phyloP scores from a whole-genome alignment of 2,888 invertebrate genomes.

The Drosophila ezoana region DNA sequence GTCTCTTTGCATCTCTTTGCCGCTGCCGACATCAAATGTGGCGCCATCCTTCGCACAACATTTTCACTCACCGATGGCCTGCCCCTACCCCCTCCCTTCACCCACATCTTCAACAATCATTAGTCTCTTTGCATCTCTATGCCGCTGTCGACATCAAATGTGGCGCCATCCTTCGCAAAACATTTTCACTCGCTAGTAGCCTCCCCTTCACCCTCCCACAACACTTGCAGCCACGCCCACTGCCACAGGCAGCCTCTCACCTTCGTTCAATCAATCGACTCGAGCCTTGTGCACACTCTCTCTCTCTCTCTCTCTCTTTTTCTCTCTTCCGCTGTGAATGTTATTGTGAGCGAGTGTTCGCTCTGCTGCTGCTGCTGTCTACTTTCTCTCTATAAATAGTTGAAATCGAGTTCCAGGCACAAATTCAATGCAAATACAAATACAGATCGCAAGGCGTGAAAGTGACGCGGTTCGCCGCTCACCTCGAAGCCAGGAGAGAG shows the following conservation, averaged over 20 bases:
- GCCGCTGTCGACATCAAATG: slow-evolving; percentile 43
- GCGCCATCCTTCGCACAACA: slow-evolving; percentile 52
- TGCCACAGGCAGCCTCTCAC: slow-evolving; percentile 44
- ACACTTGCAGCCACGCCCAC: slow-evolving; percentile 14
- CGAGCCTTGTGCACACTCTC: slow-evolving; percentile 61
- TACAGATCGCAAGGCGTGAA: slow-evolving; percentile 64
- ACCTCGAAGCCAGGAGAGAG: slow-evolving; percentile 42
- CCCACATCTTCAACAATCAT: too few species aligned
- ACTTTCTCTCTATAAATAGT: slow-evolving; percentile 78
- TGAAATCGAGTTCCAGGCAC: slow-evolving; percentile 67
- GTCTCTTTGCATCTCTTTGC: slow-evolving; percentile 41
- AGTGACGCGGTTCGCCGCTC: slow-evolving; percentile 61
- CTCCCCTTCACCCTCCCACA: not conserved
- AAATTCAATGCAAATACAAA: slow-evolving; percentile 65
- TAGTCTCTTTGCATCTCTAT: slow-evolving; percentile 21
- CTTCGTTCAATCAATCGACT: slow-evolving; percentile 70
- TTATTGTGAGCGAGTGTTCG: slow-evolving; percentile 16
- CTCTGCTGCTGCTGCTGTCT: slow-evolving; percentile 20
- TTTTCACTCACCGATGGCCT: not conserved
- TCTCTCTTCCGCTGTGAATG: not conserved
- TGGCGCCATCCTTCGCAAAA: slow-evolving; percentile 55
- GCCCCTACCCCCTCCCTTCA: not conserved
- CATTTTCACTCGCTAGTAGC: not conserved
- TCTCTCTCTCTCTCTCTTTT: slow-evolving; percentile 8
- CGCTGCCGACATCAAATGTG: slow-evolving; percentile 46